Evolutionary conservation across 2,797 vertebrate genomes (phyloP), one percentile per base, ranked within the genome.

Genomic region (Sebastolobus altivelis): DNA sequence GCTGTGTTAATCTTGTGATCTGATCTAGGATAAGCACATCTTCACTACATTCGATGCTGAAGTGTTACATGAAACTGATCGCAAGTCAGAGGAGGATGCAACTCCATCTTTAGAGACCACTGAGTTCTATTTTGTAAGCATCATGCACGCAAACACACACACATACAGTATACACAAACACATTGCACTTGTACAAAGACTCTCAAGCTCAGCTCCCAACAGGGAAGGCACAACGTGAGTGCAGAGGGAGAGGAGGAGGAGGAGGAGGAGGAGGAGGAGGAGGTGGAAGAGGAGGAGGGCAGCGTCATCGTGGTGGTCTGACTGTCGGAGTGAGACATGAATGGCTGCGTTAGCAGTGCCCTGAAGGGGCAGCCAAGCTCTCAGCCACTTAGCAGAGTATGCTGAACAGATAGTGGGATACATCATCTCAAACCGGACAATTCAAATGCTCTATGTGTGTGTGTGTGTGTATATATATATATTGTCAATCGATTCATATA

Each of bases 291-390:
- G 76, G 83, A 81, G 83, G 83, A 46, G 82, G 83, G 83, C 33
- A 85, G 87, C 88, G 89, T 94, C 93, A 94, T 93, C 89, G 20
- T 76, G 85, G 93, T 95, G 94, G 93, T 91, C 94, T 93, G 93
- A 94, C 92, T 82, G 62, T 84, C 85, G 7, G 49, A 92, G 80
- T 82, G 92, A 93, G 85, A 92, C 86, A 80, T 92, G 90, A 94
- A 93, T 92, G 92, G 91, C 90, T 93, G 91, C 75, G 72, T 90
- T 83, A 85, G 87, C 85, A 83, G 72, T 75, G 81, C 89, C 91
- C 92, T 93, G 89, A 84, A 91, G 90, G 93, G 90, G 88, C 87
- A 92, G 87, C 67, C 65, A 72, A 89, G 90, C 91, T 89, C 86
- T 89, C 87, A 86, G 82, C 88, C 92, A 89, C 90, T 92, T 89